Base-by-base conservation (phyloP, 1,140 invertebrate species). In the Mactra quadrangularis region DNA sequence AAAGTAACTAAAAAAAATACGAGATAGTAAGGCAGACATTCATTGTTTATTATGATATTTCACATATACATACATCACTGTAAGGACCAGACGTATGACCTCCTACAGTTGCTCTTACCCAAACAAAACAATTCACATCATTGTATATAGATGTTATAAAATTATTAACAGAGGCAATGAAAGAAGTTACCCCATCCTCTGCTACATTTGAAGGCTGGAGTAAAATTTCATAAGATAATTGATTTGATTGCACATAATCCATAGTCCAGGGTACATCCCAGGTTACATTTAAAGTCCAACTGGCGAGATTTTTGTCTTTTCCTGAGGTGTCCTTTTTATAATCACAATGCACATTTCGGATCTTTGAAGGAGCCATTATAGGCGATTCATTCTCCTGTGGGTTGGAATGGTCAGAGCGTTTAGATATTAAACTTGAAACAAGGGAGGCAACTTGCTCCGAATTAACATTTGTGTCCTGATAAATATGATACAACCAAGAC, bases 401-500 rank as follows among this genome's bases (percentile, higher is more conserved):
- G 6, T 7, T 6, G 38, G 6, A 6, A 7, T 41, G 6, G 38
- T 41, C 38, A 41, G 38, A 15, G 6, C 6, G 41, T 52, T 83
- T 50, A 3, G 60, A 59, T 35, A 89, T 19, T 35, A 85, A 84
- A 47, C n/a, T 17, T 50, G 53, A 53, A 22, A 86, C 53, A n/a
- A 91, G 47, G 19, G 74, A 45, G 3, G 86, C 45, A 25, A 94
- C 86, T 13, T 84, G 72, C n/a, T 45, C 22, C 7, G 93, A 76
- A 83, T 94, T 90, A 0, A 94, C 93, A 35, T 87, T 33, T 19
- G 94, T 95, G 87, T 95, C 94, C 86, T 95, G 94, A 86, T 94
- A 94, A 76, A 94, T 94, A 76, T 93, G 89, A 87, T 91, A 94
- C 53, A 95, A 84, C 93, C 94, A 95, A 11, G 90, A 91, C 7